Conservation (phyloP, 2,888 invertebrate genomes). For the Mythimna albipuncta region DNA sequence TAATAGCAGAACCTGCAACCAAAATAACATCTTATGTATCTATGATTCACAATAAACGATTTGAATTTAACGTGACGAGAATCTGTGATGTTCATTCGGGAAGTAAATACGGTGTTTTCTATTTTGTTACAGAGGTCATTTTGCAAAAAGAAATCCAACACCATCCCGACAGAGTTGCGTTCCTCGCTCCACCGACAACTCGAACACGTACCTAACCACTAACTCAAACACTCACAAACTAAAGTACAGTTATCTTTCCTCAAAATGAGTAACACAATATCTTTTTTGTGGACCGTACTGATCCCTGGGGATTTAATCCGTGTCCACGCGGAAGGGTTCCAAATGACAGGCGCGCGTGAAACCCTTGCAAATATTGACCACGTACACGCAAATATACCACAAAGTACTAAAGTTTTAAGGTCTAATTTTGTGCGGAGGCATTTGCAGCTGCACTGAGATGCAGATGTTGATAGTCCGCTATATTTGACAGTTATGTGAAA, state of each 20-base stretch:
- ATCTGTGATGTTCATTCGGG: neutral
- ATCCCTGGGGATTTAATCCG: constrained; percentile 74
- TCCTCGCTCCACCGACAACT: constrained; percentile 24
- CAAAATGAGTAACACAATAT: constrained; percentile 60
- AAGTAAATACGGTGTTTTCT: neutral
- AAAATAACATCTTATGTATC: too few species aligned
- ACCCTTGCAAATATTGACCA: constrained; percentile 66
- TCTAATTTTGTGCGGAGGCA: constrained; percentile 11
- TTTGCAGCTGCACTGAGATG: constrained; percentile 64
- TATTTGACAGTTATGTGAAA: constrained; percentile 68
- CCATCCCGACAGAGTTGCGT: constrained; percentile 43
- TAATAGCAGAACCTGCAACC: too few species aligned
- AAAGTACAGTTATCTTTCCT: constrained; percentile 65
- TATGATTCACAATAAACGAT: too few species aligned
- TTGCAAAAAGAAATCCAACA: constrained; percentile 31
- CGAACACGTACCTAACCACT: constrained; percentile 39
- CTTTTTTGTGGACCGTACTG: constrained; percentile 71
- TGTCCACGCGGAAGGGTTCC: constrained; percentile 85
- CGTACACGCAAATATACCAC: constrained; percentile 17
- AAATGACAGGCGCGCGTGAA: constrained; percentile 82
- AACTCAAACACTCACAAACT: constrained; percentile 57
- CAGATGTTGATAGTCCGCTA: constrained; percentile 68
- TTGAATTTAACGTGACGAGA: neutral
- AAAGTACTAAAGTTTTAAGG: neutral
- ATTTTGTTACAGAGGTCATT: neutral